Evolutionary conservation across 92 coral and sea anemone species (phyloP).

Genomic region (Zoanthus gigantus): DNA sequence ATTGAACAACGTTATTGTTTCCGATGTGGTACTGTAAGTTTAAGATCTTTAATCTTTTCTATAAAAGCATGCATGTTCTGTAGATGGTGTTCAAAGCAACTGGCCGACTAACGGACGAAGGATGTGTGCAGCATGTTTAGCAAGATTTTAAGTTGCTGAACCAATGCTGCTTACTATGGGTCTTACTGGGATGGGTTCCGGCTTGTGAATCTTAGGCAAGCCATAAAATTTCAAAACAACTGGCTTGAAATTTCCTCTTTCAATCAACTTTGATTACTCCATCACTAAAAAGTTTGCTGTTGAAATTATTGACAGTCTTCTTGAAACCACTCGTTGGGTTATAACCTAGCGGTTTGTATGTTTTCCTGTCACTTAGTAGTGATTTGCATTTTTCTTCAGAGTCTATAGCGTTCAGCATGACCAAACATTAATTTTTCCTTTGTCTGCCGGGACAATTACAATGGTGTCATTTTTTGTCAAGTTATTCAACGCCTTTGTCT

Average conservation of each 20-base stretch:
- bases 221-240: background rate
- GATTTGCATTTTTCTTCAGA: background rate
- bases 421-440: background rate
- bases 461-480: too few relatives aligned
- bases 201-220: background rate
- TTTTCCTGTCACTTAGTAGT: background rate
- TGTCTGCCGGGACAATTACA: background rate
- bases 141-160: background rate
- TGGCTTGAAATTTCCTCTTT: background rate
- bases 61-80: background rate
- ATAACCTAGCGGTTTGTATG: background rate
- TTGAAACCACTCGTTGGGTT: background rate
- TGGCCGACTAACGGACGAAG: too few relatives aligned
- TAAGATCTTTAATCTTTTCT: too few relatives aligned
- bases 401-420: background rate
- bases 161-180: background rate
- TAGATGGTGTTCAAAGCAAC: background rate
- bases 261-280: background rate
- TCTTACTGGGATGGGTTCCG: background rate
- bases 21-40: too few relatives aligned
- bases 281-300: background rate
- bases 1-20: too few relatives aligned
- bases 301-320: background rate
- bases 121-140: background rate
- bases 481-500: background rate